phyloP scores from a whole-genome alignment of 2,888 invertebrate genomes.

The Dasysyrphus tricinctus region DNA sequence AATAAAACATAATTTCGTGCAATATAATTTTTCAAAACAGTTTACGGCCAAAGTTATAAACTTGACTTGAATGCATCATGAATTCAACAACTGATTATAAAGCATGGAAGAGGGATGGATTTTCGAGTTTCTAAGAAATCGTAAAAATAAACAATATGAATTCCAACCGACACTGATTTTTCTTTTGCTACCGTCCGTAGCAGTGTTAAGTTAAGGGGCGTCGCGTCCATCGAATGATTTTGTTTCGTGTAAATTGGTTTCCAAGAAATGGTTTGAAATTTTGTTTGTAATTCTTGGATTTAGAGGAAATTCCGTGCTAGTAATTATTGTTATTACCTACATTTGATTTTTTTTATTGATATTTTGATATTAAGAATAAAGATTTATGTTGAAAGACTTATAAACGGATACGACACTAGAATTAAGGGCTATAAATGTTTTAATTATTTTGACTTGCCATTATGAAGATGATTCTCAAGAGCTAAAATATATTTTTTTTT shows the following conservation, averaged over 20 bases:
- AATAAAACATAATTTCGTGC: conserved; percentile 70
- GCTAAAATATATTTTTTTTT: no score
- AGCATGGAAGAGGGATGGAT: conserved; percentile 15
- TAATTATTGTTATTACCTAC: neutral
- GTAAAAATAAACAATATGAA: conserved; percentile 28
- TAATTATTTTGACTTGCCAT: no score
- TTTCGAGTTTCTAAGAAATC: conserved; percentile 53
- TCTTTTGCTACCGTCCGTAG: conserved; percentile 31
- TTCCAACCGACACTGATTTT: conserved; percentile 13
- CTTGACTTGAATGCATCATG: conserved; percentile 33
- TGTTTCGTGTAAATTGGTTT: conserved; percentile 19
- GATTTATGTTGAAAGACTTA: no score
- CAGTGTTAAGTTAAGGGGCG: conserved; percentile 2
- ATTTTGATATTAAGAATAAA: no score
- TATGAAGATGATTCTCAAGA: no score
- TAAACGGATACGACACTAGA: no score
- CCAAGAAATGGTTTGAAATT: conserved; percentile 38
- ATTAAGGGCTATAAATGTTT: no score
- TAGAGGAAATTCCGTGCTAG: neutral
- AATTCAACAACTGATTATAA: neutral
- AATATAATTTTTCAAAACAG: conserved; percentile 52
- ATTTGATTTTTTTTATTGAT: no score
- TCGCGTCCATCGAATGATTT: neutral
- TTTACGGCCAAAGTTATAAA: conserved; percentile 35
- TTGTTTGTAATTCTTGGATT: neutral